Evolutionary conservation across 2,113 vertebrate species (phyloP).

Genomic region (Quiscalus mexicanus): DNA sequence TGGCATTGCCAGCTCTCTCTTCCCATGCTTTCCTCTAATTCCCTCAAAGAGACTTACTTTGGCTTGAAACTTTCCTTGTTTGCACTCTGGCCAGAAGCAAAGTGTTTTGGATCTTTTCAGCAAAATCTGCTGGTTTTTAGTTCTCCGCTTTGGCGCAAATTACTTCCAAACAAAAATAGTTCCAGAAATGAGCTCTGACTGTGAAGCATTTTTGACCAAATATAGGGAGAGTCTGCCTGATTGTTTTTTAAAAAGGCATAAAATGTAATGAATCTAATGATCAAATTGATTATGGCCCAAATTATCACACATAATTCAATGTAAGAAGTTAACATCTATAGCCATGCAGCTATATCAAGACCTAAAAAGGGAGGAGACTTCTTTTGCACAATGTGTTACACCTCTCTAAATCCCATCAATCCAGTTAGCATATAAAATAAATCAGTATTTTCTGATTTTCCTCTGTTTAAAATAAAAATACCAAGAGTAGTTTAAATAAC

Average conservation of each 20-base stretch:
- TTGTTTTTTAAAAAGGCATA: neutral
- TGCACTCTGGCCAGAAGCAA: neutral
- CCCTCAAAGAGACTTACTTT: neutral
- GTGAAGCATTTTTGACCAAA: neutral
- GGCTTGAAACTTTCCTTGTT: neutral
- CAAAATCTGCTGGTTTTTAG: neutral
- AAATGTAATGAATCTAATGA: neutral
- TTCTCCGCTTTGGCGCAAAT: neutral
- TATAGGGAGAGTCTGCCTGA: neutral
- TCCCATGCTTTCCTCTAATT: neutral
- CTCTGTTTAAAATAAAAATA: neutral
- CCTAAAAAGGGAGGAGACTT: neutral
- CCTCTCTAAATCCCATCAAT: neutral
- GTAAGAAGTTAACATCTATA: neutral
- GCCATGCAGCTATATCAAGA: neutral
- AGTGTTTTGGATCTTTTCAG: neutral
- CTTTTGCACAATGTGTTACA: neutral
- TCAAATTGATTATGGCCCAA: neutral
- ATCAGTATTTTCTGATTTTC: neutral
- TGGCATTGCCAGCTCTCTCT: neutral
- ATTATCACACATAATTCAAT: neutral
- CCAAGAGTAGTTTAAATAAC: neutral
- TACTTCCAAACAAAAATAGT: neutral
- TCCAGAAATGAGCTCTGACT: neutral
- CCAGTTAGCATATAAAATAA: neutral